A percentile compares a stretch with the other conserved stretches of the same genome.
phyloP scores from a whole-genome alignment of 2,113 vertebrate genomes.

The Hippocampus guttulatus region DNA sequence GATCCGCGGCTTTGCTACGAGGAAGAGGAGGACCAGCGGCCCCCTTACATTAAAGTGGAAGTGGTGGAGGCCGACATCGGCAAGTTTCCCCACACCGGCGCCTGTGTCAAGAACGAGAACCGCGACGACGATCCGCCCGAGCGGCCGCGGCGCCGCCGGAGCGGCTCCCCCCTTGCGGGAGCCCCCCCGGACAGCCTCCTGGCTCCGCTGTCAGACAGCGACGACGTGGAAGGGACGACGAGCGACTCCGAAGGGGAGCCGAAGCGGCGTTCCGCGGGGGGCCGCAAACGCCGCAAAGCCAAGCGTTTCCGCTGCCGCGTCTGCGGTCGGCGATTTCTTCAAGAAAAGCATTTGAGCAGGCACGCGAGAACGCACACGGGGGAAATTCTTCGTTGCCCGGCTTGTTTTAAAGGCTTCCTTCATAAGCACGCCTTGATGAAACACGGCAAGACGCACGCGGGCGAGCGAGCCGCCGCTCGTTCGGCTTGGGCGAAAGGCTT shows the following conservation, averaged over 20 bases:
- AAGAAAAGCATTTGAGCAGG: neutral
- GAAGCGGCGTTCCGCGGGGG: neutral
- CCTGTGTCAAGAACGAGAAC: neutral
- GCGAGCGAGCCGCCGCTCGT: neutral
- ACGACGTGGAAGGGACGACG: neutral
- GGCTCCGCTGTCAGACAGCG: neutral
- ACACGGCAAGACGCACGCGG: neutral
- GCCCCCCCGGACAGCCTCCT: neutral
- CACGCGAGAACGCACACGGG: neutral
- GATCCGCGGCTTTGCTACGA: neutral
- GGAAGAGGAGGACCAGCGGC: neutral
- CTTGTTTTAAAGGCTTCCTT: neutral
- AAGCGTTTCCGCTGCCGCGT: neutral
- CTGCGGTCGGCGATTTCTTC: neutral
- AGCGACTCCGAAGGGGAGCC: neutral
- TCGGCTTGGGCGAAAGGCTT: neutral
- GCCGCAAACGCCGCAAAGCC: neutral
- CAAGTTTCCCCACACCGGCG: neutral
- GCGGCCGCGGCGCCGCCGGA: neutral
- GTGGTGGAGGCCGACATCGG: neutral
- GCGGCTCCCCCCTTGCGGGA: neutral
- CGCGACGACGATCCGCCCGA: neutral
- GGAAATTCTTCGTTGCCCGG: neutral
- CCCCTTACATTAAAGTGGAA: neutral
- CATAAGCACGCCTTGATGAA: neutral